Evolutionary conservation across 2,888 invertebrate species (phyloP).

Genomic region (Eilema griseolum): DNA sequence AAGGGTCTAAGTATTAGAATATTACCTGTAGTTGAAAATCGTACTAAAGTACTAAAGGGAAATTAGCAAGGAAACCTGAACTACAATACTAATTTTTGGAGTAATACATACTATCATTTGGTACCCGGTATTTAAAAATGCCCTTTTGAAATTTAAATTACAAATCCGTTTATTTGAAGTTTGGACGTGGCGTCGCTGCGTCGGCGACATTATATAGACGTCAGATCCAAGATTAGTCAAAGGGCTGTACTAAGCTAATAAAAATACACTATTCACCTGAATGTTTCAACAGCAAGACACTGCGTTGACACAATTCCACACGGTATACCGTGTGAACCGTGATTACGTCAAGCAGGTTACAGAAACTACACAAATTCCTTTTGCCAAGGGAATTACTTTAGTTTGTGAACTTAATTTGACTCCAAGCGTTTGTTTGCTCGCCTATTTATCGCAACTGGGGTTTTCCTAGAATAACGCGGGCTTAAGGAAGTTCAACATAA

Average conservation of each 20-base stretch:
- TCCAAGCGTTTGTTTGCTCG: background rate
- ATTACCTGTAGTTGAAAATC: background rate
- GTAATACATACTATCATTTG: too few species aligned
- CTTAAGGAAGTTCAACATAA: constrained; percentile 6
- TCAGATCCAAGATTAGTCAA: too few species aligned
- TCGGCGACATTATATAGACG: too few species aligned
- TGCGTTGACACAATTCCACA: background rate
- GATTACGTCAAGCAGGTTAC: background rate
- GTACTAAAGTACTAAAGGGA: too few species aligned
- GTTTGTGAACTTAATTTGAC: constrained; percentile 7
- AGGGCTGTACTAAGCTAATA: too few species aligned
- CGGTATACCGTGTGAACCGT: background rate
- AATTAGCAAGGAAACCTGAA: too few species aligned
- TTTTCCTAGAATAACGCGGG: constrained; percentile 2
- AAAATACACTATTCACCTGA: background rate
- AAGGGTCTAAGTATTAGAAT: background rate
- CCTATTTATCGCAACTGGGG: background rate
- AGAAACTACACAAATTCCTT: background rate
- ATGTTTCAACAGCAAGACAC: background rate
- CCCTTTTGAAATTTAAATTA: too few species aligned
- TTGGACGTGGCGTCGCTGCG: too few species aligned
- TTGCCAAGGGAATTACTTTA: background rate
- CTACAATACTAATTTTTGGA: too few species aligned
- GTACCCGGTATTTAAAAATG: too few species aligned
- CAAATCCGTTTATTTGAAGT: too few species aligned